Evolutionary conservation across 2,797 vertebrate species (phyloP).

Genomic region (Liparis tanakae): DNA sequence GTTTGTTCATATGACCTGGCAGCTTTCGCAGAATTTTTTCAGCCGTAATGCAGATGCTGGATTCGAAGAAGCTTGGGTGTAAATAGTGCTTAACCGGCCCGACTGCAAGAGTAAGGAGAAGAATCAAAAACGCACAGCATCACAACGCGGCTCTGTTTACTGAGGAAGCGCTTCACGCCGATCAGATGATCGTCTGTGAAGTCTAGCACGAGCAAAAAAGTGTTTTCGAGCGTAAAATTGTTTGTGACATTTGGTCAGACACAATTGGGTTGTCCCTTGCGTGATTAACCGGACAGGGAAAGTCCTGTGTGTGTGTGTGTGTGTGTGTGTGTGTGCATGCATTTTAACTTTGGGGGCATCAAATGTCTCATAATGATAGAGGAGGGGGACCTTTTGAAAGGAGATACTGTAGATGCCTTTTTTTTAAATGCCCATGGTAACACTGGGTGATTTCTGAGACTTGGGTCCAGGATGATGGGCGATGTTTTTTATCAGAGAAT

Average conservation of each 20-base stretch:
- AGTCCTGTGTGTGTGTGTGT: conserved; percentile 30
- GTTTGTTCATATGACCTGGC: conserved; percentile 11
- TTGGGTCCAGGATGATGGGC: neutral
- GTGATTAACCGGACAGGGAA: conserved; percentile 44
- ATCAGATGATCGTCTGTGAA: neutral
- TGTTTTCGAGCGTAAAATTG: neutral
- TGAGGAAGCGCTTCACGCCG: neutral
- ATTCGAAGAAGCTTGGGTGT: neutral
- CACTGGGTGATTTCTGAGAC: neutral
- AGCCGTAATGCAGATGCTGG: neutral
- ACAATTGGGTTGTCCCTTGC: neutral
- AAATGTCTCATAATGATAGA: neutral
- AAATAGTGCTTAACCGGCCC: too few relatives aligned
- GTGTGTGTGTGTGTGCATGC: neutral
- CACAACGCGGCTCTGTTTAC: neutral
- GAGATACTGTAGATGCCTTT: neutral
- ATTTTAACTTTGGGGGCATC: neutral
- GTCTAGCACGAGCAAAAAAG: neutral
- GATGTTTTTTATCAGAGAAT: neutral
- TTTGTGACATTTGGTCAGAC: conserved; percentile 38
- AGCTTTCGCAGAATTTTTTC: conserved; percentile 2
- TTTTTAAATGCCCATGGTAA: neutral
- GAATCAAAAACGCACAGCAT: too few relatives aligned
- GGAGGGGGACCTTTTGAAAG: neutral
- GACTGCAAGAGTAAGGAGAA: neutral